Evolutionary conservation across 1,140 invertebrate genomes (phyloP), one percentile per base, ranked within the genome.

Genomic region (Berghia stephanieae): DNA sequence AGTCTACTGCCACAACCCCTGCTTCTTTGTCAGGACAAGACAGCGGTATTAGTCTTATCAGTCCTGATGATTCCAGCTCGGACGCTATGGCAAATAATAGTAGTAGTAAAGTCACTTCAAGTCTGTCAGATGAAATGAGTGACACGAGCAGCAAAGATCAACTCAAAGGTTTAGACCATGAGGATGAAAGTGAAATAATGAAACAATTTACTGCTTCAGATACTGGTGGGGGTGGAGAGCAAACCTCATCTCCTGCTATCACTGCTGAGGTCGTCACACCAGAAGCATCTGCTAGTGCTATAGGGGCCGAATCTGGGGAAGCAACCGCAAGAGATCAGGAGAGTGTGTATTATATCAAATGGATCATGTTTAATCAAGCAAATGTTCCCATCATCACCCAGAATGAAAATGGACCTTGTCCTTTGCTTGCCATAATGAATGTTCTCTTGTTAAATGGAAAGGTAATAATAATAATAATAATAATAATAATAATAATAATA

Each of bases 401-500:
- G 83, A 93, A 93, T 86, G 91, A 91, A 75, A 93, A 93, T 90
- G 92, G 92, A 31, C 92, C 92, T 0, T 93, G 92, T 87, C 92
- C 92, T 5, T 82, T 93, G 27, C 85, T 93, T 27, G 91, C 92
- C 42, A 90, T 93, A 43, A 90, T 92, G 68, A 93, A 93, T 88
- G 90, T 92, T 36, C 85, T 93, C 42, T 82, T 93, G 44, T 82
- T 93, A 36, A 86, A 88, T 79, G 87, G 86, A 81, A 89, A 83
- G 83, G 86, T 92, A 49, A 21, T 24, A 24, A 5, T 60, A 5
- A 24, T 24, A 24, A 4, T 60, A 8, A 24, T n/a, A 60, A 60
- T 38, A 67, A 67, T 40, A 8, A 18, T 13, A 8, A 60, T 60
- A 6, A 13, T 60, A n/a, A 8, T 13, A n/a, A 13, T 49, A 49